Conservation (phyloP, 2,888 invertebrate genomes). For the Selenia dentaria region DNA sequence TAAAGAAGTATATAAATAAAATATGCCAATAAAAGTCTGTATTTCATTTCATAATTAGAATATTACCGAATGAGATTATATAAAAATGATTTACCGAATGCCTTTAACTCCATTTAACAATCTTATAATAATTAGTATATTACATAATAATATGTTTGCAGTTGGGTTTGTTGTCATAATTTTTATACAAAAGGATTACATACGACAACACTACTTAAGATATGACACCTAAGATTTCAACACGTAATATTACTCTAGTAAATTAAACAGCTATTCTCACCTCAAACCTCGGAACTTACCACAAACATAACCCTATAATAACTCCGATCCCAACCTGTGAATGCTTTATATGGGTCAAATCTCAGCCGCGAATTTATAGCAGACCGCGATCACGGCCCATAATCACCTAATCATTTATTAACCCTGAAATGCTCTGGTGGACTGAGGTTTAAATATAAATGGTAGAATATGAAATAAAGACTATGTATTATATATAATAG, state of each 20-base stretch:
- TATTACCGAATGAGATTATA: no score
- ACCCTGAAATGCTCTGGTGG: slow-evolving; percentile 40
- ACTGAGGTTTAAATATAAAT: slow-evolving; percentile 12
- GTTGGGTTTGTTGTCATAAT: no score
- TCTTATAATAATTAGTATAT: no score
- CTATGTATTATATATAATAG: no score
- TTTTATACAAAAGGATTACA: no score
- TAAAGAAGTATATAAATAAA: no score
- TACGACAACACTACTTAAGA: no score
- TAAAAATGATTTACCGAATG: no score
- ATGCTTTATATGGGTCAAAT: slow-evolving; percentile 49
- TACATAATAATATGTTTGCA: no score
- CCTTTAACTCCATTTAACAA: no score
- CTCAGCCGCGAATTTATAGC: slow-evolving; percentile 42
- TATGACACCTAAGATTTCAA: background rate
- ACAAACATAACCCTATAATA: slow-evolving; percentile 28
- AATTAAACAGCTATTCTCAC: background rate
- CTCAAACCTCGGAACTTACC: slow-evolving; percentile 10
- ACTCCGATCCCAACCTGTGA: slow-evolving; percentile 35
- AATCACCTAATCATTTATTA: slow-evolving; percentile 51
- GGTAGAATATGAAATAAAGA: background rate
- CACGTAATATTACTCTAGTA: background rate
- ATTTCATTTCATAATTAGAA: no score
- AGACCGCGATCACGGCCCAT: slow-evolving; percentile 44
- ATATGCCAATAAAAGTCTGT: no score